Percentiles rank a stretch among this genome's conserved stretches.
These are phyloP conservation scores for Tetragonula carbonaria DNA, from an alignment of 2,888 invertebrate genomes.

Conservation along the genomic window DNA sequence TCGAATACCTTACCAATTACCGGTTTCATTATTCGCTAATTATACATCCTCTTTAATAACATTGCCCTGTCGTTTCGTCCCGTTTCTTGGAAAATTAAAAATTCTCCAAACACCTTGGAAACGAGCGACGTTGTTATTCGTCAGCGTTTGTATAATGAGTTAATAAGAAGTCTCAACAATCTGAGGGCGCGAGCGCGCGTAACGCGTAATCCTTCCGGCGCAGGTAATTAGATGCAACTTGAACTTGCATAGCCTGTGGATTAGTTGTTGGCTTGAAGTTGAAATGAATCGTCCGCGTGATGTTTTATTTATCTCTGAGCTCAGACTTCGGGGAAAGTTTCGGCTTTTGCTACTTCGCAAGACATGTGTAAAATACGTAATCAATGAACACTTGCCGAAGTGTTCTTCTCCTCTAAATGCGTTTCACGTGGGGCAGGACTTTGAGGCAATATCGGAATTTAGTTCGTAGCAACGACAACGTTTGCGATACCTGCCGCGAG, in stretches of 20 bases:
- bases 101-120: background rate
- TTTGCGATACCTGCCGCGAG: background rate
- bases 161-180: conserved; percentile 32
- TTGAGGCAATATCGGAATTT: background rate
- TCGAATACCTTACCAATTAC: background rate
- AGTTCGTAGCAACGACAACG: background rate
- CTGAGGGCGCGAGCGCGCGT: conserved; percentile 12
- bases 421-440: background rate
- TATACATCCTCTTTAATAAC: background rate
- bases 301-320: conserved; percentile 63
- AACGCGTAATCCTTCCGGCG: conserved; percentile 52
- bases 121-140: background rate
- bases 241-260: conserved; percentile 43
- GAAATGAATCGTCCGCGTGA: conserved; percentile 53
- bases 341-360: background rate
- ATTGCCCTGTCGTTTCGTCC: too few relatives aligned
- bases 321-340: background rate
- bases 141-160: background rate
- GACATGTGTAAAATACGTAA: background rate
- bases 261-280: conserved; percentile 55
- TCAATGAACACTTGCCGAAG: conserved; percentile 4
- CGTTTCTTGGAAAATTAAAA: background rate
- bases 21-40: background rate
- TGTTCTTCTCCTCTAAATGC: background rate
- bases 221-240: conserved; percentile 56